Base-by-base conservation (phyloP, 2,113 vertebrate species). In the Mus musculus region DNA sequence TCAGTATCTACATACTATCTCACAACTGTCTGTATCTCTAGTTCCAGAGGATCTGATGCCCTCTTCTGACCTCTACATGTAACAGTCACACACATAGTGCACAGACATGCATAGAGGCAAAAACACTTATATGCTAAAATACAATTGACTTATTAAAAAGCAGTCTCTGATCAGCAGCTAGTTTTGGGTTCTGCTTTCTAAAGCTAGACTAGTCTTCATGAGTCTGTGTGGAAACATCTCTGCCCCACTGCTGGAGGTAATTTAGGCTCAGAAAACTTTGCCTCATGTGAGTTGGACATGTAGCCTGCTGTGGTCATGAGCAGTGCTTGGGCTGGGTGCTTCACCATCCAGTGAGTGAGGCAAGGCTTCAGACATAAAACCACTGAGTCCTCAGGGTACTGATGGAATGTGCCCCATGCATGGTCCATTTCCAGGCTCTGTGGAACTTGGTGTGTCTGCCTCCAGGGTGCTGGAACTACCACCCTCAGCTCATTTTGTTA, bases 141-240 rank as follows among this genome's bases (percentile, higher is more conserved):
- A 49, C 46, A 49, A 16, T 4, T 77, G 33, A 56, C 54, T 33
- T 22, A 11, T 17, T 39, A 75, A 75, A 75, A 12, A 49, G 12
- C 5, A 77, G 1, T 10, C 28, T 17, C 16, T 16, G 24, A n/a
- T 90, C 63, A 67, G 26, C 73, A 10, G 39, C 9, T 8, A 2
- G 24, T 42, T 5, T 20, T 26, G 30, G 30, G 56, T 5, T 49
- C 52, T 54, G 28, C 16, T 20, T 24, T 2, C 49, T 59, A 30
- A 22, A 22, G 14, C 39, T 7, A 1, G 16, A 36, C 3, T 4
- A 16, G 20, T 9, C 59, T 61, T 13, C 1, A 7, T 4, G 19
- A 2, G 1, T 49, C 65, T 61, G 0, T 36, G 10, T 5, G 24
- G 3, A 56, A 0, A 0, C 0, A 0, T 13, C n/a, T 11, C 0